Evolutionary conservation across 2,797 vertebrate species (phyloP), one percentile per base, ranked within the genome.

Genomic region (Pseudopleuronectes americanus): DNA sequence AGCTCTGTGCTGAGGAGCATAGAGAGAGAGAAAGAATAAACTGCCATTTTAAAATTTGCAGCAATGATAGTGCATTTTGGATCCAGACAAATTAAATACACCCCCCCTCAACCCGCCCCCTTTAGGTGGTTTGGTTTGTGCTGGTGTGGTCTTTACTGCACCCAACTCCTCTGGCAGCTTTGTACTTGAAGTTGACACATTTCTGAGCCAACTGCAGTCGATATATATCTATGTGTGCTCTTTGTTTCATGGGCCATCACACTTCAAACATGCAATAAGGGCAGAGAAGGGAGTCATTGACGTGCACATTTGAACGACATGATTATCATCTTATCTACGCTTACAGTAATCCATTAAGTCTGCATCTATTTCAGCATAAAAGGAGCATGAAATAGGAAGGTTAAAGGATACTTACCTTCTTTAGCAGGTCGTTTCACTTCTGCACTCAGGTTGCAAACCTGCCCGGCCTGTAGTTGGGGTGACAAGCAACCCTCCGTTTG

Each of bases 401-500:
- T 23, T 67, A 78, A 49, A 71, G 77, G 68, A 90, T 92, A 96
- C 97, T 96, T 96, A 99, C 98, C 98, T 97, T 99, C 97, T 94
- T 99, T 99, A 71, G 96, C 95, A 0, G 97, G 97, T 59, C 97
- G 94, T 79, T 96, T 98, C 86, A 97, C 97, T 95, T 99, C 98
- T 51, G 96, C 95, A 74, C 95, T 99, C 83, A 99, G 95, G 86
- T 99, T 99, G 96, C 98, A 99, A 89, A 96, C 91, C 90, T 99
- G 97, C 62, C 97, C 97, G 36, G 96, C 96, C 93, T 98, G 97
- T 70, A 99, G 96, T 87, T 99, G 97, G 76, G 98, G 97, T 62
- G 98, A 97, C 92, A 99, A 93, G 89, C 98, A 99, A 79, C 97
- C 98, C 90, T 99, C 97, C 0, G 98, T 99, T 93, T 99, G 97